Percentiles rank a stretch among this genome's conserved stretches.
Conservation (phyloP, 2,113 vertebrate genomes). For the Leptosomus discolor region DNA sequence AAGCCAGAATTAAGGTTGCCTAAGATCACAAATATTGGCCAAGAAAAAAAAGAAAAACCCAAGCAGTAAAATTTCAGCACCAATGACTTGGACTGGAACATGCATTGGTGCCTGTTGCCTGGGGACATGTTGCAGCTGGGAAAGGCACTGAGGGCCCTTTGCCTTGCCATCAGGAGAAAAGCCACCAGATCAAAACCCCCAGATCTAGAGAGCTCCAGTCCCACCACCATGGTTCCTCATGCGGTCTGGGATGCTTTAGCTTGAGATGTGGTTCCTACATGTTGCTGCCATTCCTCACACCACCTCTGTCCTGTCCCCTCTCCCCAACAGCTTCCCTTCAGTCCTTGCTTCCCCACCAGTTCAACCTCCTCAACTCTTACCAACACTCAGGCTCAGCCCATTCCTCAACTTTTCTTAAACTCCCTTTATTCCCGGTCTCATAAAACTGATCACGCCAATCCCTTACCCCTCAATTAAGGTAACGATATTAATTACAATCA, state of each 20-base stretch:
- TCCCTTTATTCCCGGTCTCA: background rate
- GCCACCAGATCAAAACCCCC: background rate
- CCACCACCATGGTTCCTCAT: fast-evolving
- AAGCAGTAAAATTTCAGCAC: background rate
- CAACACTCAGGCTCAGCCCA: background rate
- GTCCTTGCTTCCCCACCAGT: too few species aligned
- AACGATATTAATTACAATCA: background rate
- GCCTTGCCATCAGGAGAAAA: background rate
- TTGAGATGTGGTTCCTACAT: background rate
- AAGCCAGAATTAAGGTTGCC: background rate
- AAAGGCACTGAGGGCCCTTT: background rate
- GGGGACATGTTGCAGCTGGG: background rate
- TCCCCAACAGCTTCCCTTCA: background rate
- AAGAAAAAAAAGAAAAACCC: background rate
- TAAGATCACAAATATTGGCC: background rate
- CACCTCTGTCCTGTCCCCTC: background rate
- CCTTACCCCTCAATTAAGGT: background rate
- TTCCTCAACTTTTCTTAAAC: background rate
- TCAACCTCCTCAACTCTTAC: background rate
- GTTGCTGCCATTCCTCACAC: background rate
- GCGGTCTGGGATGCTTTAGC: background rate
- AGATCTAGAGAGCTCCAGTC: background rate
- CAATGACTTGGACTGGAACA: fast-evolving
- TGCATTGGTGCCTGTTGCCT: too few species aligned
- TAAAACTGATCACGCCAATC: background rate